Conservation (phyloP, 2,797 vertebrate species). For the Notolabrus celidotus region DNA sequence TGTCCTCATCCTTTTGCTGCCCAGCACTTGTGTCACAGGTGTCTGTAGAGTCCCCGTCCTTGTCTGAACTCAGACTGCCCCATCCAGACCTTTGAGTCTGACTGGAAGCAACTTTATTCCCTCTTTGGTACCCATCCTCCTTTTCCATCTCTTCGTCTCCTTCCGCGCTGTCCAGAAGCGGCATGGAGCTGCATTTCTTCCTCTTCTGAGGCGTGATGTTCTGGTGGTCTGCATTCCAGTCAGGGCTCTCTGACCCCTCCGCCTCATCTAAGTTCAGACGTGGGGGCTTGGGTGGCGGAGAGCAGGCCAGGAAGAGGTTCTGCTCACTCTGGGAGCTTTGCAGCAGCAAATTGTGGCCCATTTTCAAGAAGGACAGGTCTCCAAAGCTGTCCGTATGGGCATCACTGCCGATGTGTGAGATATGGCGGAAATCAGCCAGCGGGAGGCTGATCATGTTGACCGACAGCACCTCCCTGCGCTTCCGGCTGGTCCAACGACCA, state of each 20-base stretch:
- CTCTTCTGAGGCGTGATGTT: constrained; percentile 65
- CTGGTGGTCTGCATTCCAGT: constrained; percentile 46
- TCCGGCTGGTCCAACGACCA: constrained; percentile 78
- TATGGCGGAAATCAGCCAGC: constrained; percentile 86
- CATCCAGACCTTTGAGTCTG: constrained; percentile 51
- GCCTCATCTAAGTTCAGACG: constrained; percentile 89
- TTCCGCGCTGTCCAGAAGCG: constrained; percentile 74
- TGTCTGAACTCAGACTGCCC: constrained; percentile 73
- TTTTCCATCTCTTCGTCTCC: constrained; percentile 63
- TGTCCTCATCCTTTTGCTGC: constrained; percentile 76
- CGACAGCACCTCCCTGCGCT: constrained; percentile 81
- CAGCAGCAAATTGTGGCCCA: constrained; percentile 83
- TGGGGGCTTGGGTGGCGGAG: constrained; percentile 93
- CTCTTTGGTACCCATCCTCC: constrained; percentile 25
- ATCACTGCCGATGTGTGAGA: constrained; percentile 82
- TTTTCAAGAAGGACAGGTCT: constrained; percentile 88
- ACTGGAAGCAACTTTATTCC: constrained; percentile 23
- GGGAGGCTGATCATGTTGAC: constrained; percentile 90
- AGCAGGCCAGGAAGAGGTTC: constrained; percentile 88
- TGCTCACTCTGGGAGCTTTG: constrained; percentile 89
- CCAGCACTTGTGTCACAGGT: constrained; percentile 61
- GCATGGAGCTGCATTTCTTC: constrained; percentile 84
- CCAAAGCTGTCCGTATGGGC: constrained; percentile 87
- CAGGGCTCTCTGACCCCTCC: constrained; percentile 77
- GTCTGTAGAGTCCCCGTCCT: constrained; percentile 65